Base-by-base conservation (phyloP, 2,797 vertebrate species). In the Enteromius fasciolatus region DNA sequence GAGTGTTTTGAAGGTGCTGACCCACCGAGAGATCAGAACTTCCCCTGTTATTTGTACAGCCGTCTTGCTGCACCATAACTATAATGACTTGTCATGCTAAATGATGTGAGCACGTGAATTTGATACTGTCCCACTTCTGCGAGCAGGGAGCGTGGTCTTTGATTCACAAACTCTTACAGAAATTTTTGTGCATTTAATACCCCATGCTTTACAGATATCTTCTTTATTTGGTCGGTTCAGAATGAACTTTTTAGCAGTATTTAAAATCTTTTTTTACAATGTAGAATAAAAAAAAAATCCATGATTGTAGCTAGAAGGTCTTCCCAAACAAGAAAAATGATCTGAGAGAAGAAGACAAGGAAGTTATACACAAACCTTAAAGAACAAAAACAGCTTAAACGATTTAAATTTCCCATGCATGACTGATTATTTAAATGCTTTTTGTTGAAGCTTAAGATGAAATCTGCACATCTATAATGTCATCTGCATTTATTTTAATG, bases 31-130 rank as follows among this genome's bases (percentile, higher is more conserved):
- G 79, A 76, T 78, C 44, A 67, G 61, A 80, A 84, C 81, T 84
- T 69, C 72, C 59, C 33, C 10, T 63, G 11, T 66, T 86, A 83
- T 87, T 87, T 87, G 72, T 77, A 67, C 84, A 87, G 86, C 82
- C 80, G 79, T 69, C 46, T 64, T 67, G 48, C 78, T 28, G 57
- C 66, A 78, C 66, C 31, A 12, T 69, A 81, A 72, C 18, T 15
- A 17, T 82, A 85, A 79, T 81, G 84, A 36, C 36, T 78, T 72
- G 78, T 85, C 84, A 76, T 84, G 76, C 80, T 87, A 81, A 78
- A 39, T 78, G 68, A 80, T 80, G 79, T 63, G 81, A 76, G 63
- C 41, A 4, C 66, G 18, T 67, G 48, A 76, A 82, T 83, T 77
- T 73, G 86, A 87, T 77, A 54, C 33, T 17, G 3, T 44, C 48